Conservation (phyloP, 2,888 invertebrate species). For the Eristalis pertinax region DNA sequence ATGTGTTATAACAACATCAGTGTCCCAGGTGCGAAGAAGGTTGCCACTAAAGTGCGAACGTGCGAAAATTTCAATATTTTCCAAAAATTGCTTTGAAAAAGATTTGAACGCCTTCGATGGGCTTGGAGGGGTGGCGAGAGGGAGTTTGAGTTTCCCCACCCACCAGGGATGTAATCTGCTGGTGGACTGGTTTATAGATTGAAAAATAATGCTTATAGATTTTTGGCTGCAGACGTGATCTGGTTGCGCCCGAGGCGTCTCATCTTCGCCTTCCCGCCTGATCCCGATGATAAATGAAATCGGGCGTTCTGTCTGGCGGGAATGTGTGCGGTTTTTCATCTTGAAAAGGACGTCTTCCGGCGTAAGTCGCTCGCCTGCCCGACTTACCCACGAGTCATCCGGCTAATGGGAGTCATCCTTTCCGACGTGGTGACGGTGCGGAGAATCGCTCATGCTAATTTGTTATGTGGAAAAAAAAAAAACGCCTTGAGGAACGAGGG, state of each 20-base stretch:
- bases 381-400: conserved; percentile 37
- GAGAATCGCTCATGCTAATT: conserved; percentile 41
- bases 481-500: not conserved
- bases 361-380: conserved; percentile 13
- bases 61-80: conserved; percentile 72
- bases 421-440: not conserved
- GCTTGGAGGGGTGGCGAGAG: too few species aligned
- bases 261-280: not conserved
- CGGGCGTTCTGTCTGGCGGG: conserved; percentile 33
- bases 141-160: not conserved
- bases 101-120: not conserved
- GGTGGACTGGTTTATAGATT: conserved; percentile 50
- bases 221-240: conserved; percentile 54
- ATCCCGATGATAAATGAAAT: conserved; percentile 58
- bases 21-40: conserved; percentile 69
- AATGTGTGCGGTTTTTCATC: conserved; percentile 32
- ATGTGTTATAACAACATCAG: conserved; percentile 64
- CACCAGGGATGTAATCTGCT: conserved; percentile 43
- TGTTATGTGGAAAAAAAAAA: conserved; percentile 16
- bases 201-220: conserved; percentile 66
- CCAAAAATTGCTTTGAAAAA: conserved; percentile 40
- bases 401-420: conserved; percentile 29
- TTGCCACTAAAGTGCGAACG: conserved; percentile 71
- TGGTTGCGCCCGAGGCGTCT: not conserved
- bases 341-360: not conserved